Evolutionary conservation across 2,888 invertebrate species (phyloP).

Genomic region (Ornithoptera priamus): DNA sequence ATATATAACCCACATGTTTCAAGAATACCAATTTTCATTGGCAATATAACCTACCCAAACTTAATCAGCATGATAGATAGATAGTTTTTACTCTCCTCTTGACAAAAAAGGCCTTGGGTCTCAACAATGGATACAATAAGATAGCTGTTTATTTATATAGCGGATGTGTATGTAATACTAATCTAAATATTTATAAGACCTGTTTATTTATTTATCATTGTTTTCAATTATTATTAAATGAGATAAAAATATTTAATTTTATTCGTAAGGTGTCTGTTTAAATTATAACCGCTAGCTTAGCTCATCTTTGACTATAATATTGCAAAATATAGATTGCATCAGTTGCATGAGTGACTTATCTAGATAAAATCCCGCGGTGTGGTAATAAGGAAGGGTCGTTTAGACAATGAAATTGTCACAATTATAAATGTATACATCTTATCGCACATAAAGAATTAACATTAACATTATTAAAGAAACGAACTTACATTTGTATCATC

Average conservation of each 20-base stretch:
- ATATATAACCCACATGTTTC: too few relatives aligned
- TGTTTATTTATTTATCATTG: too few relatives aligned
- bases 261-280: neutral
- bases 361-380: conserved; percentile 66
- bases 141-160: too few relatives aligned
- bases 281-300: conserved; percentile 13
- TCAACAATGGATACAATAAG: too few relatives aligned
- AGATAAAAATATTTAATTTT: neutral
- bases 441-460: neutral
- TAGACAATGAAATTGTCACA: conserved; percentile 67
- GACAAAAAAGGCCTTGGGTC: too few relatives aligned
- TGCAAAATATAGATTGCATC: conserved; percentile 69
- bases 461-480: neutral
- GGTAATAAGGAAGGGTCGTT: conserved; percentile 67
- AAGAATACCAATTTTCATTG: too few relatives aligned
- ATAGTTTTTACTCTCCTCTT: too few relatives aligned
- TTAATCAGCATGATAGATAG: too few relatives aligned
- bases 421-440: conserved; percentile 43
- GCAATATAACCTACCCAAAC: too few relatives aligned
- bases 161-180: too few relatives aligned
- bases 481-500: neutral
- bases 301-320: conserved; percentile 53
- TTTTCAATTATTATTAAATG: too few relatives aligned
- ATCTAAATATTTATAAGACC: too few relatives aligned
- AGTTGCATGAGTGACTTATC: conserved; percentile 52